Evolutionary conservation across 2,113 vertebrate species (phyloP).

Genomic region (Bubo blakistoni): DNA sequence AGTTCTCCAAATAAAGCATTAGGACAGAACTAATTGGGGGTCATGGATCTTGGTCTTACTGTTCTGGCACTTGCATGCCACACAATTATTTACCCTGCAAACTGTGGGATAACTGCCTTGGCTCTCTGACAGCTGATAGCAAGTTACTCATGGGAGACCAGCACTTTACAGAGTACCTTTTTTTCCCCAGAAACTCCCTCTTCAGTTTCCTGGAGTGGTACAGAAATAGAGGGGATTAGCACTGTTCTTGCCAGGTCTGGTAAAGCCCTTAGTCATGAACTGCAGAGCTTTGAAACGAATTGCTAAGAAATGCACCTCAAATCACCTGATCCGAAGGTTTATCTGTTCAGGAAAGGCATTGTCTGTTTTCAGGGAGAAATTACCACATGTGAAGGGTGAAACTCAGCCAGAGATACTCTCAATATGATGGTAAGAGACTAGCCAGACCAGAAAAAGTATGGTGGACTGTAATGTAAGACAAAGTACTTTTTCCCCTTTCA

Average conservation of each 20-base stretch:
- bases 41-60: background rate
- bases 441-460: background rate
- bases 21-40: background rate
- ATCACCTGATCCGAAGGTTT: background rate
- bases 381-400: accelerated
- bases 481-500: background rate
- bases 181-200: background rate
- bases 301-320: background rate
- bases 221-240: background rate
- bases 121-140: background rate
- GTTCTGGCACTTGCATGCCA: background rate
- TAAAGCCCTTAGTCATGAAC: background rate
- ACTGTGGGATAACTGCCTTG: background rate
- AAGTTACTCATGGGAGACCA: background rate
- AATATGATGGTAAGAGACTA: background rate
- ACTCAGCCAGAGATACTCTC: background rate
- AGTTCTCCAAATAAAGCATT: background rate
- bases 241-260: background rate
- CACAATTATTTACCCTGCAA: background rate
- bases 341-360: background rate
- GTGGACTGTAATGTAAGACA: background rate
- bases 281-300: background rate
- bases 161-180: background rate
- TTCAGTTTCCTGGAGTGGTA: background rate
- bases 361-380: background rate